Percentiles rank a stretch among this genome's conserved stretches.
Conservation (phyloP, 2,113 vertebrate species). For the Columbina picui region DNA sequence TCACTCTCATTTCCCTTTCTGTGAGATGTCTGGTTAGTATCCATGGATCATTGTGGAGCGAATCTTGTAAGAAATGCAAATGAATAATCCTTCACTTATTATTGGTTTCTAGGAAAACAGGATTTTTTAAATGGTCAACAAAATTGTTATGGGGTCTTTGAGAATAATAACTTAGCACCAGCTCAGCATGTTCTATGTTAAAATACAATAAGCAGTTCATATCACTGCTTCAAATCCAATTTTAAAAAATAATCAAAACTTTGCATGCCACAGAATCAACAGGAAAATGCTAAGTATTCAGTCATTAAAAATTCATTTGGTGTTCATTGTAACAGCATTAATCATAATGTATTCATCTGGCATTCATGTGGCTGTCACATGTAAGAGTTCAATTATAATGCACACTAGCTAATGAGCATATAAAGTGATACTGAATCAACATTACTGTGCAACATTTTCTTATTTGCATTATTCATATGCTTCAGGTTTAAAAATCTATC, state of each 20-base stretch:
- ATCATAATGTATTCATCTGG: slow-evolving; percentile 45
- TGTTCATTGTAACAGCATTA: slow-evolving; percentile 30
- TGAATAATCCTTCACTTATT: background rate
- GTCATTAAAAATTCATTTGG: slow-evolving; percentile 34
- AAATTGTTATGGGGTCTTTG: background rate
- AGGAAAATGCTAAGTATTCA: slow-evolving; percentile 8
- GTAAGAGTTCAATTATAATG: slow-evolving; percentile 43
- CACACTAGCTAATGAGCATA: slow-evolving; percentile 52
- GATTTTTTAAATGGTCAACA: background rate
- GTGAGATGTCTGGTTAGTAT: background rate
- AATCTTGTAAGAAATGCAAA: background rate
- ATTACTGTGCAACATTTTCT: slow-evolving; percentile 18
- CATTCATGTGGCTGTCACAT: slow-evolving; percentile 31
- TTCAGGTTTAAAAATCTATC: slow-evolving; percentile 41
- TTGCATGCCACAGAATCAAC: background rate
- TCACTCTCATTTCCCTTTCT: background rate
- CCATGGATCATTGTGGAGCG: background rate
- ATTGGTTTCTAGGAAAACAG: background rate
- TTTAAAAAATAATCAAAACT: slow-evolving; percentile 2
- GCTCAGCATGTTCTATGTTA: background rate
- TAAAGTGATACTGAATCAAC: slow-evolving; percentile 54
- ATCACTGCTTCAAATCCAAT: background rate
- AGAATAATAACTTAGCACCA: background rate
- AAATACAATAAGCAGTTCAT: background rate
- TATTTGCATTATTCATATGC: slow-evolving; percentile 53